A percentile compares a stretch with the other conserved stretches of the same genome.
These are phyloP conservation scores for Loripinus fragilis DNA, from an alignment of 2,888 invertebrate species.

Conservation along the genomic window DNA sequence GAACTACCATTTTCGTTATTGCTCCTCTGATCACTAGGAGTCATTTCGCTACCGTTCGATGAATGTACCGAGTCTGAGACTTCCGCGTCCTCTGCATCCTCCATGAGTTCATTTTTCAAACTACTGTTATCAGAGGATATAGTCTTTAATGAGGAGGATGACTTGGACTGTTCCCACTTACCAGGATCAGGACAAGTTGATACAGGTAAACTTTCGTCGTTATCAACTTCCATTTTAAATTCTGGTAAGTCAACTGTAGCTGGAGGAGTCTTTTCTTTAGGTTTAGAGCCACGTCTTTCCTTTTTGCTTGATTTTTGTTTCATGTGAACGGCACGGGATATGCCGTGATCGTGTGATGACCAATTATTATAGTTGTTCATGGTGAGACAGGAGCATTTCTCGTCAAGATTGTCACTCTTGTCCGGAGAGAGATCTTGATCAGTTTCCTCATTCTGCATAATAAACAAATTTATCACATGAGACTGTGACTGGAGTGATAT, in stretches of 20 bases:
- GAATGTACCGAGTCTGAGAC: slow-evolving; percentile 47
- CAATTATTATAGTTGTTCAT: slow-evolving; percentile 20
- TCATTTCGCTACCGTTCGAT: slow-evolving; percentile 82
- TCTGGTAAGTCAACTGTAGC: neutral
- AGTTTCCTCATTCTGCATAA: slow-evolving; percentile 63
- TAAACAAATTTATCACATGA: slow-evolving; percentile 1
- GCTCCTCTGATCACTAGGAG: slow-evolving; percentile 76
- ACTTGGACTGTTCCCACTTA: slow-evolving; percentile 2
- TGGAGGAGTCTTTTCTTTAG: neutral
- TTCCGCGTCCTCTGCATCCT: neutral
- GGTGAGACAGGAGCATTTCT: slow-evolving; percentile 25
- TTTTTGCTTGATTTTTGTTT: slow-evolving; percentile 43
- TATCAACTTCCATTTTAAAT: slow-evolving; percentile 16
- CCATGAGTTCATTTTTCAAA: slow-evolving; percentile 16
- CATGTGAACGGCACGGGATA: slow-evolving; percentile 31
- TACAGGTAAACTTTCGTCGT: neutral
- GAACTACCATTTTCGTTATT: slow-evolving; percentile 81
- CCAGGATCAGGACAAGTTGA: neutral
- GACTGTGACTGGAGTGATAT: no score
- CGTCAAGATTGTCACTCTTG: slow-evolving; percentile 20
- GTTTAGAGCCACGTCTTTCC: slow-evolving; percentile 36
- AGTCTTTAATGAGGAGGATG: slow-evolving; percentile 8
- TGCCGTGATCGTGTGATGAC: slow-evolving; percentile 45
- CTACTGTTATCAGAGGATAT: slow-evolving; percentile 16
- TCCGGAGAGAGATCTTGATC: slow-evolving; percentile 51